These are phyloP conservation scores for Anabacerthia variegaticeps DNA, from an alignment of 2,797 vertebrate species.

Conservation along the genomic window DNA sequence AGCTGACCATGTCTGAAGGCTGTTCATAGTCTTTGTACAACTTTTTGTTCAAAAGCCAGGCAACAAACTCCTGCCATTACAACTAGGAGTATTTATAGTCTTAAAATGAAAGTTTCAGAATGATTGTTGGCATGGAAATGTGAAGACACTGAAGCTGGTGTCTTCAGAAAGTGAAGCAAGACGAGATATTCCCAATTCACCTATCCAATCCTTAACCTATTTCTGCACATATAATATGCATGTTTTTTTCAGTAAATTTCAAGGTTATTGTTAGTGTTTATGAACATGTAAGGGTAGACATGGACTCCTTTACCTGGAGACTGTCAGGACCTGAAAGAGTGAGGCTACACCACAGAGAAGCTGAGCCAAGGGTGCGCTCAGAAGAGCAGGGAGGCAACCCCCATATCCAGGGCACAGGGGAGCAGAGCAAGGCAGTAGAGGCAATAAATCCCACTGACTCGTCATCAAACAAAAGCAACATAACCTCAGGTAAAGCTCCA, in stretches of 20 bases:
- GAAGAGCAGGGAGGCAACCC: background rate
- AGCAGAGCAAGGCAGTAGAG: background rate
- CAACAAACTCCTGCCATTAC: background rate
- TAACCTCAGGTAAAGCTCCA: background rate
- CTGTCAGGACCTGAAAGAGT: background rate
- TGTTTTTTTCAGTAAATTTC: background rate
- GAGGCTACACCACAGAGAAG: background rate
- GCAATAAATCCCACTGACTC: background rate
- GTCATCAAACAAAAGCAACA: background rate
- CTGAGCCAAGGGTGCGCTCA: background rate
- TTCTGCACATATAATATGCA: background rate
- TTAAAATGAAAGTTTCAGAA: background rate
- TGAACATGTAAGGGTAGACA: fast-evolving
- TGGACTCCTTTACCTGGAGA: background rate
- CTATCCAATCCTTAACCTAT: background rate
- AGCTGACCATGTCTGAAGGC: background rate
- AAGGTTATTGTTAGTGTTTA: background rate
- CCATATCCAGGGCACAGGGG: fast-evolving
- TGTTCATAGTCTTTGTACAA: background rate
- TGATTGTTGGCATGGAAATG: background rate
- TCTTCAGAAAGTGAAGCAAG: background rate
- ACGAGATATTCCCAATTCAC: background rate
- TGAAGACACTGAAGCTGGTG: background rate
- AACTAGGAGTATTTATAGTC: background rate
- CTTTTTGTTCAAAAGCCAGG: background rate